Percentiles rank a stretch among this genome's conserved stretches.
phyloP scores from a whole-genome alignment of 2,113 vertebrate genomes.

The Uria aalge region DNA sequence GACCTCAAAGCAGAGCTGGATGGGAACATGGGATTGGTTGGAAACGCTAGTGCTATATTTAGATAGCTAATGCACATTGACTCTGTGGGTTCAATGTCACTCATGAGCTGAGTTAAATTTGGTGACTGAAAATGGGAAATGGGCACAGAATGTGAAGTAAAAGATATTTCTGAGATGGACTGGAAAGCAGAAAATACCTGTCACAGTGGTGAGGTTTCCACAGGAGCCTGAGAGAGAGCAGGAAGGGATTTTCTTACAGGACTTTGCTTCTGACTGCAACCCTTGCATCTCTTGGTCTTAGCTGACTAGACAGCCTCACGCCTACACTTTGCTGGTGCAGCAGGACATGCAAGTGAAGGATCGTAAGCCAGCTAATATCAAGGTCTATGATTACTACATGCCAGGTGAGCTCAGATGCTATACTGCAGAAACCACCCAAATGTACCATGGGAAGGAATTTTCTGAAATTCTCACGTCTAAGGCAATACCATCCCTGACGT shows the following conservation, averaged over 20 bases:
- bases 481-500: neutral
- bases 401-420: slow-evolving; percentile 68
- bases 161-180: neutral
- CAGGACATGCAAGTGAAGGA: slow-evolving; percentile 69
- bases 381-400: slow-evolving; percentile 85
- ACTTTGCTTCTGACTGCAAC: neutral
- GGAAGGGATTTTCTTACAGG: neutral
- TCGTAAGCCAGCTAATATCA: slow-evolving; percentile 78
- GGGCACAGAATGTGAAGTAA: neutral
- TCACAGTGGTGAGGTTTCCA: neutral
- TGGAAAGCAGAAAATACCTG: neutral
- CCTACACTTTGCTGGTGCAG: slow-evolving; percentile 40
- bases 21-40: neutral
- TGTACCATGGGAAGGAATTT: neutral
- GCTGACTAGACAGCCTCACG: slow-evolving; percentile 47
- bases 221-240: neutral
- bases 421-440: neutral
- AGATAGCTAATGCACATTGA: neutral
- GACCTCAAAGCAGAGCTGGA: neutral
- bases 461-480: neutral
- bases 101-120: neutral
- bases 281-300: neutral
- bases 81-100: neutral
- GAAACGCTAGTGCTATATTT: neutral
- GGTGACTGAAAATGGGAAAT: neutral